Evolutionary conservation across 2,797 vertebrate species (phyloP).

Genomic region (Merluccius polli): DNA sequence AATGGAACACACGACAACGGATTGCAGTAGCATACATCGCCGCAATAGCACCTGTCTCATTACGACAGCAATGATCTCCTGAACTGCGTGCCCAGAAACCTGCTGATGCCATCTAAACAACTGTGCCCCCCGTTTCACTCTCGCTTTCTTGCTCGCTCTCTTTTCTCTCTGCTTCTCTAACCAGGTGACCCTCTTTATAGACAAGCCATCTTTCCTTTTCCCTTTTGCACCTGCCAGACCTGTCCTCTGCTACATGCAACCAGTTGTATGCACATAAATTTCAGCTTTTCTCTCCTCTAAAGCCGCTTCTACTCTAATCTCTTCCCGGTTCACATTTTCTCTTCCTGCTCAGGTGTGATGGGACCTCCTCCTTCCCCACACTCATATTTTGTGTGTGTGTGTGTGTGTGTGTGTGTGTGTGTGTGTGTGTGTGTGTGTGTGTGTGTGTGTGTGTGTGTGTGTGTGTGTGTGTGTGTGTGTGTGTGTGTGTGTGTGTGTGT

Average conservation of each 20-base stretch:
- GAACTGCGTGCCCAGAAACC: slow-evolving; percentile 36
- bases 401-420: slow-evolving; percentile 46
- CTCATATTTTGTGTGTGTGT: slow-evolving; percentile 42
- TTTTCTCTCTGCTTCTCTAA: slow-evolving; percentile 44
- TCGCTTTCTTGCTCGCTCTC: slow-evolving; percentile 52
- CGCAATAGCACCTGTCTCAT: slow-evolving; percentile 20
- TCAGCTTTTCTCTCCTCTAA: slow-evolving; percentile 60
- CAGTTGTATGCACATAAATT: slow-evolving; percentile 52
- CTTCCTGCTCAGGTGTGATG: slow-evolving; percentile 67
- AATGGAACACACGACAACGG: slow-evolving; percentile 25
- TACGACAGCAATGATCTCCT: slow-evolving; percentile 37
- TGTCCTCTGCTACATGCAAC: background rate
- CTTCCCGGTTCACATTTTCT: slow-evolving; percentile 51
- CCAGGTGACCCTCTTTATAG: slow-evolving; percentile 39
- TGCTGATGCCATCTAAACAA: slow-evolving; percentile 13
- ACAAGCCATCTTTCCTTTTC: slow-evolving; percentile 44
- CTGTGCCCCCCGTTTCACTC: slow-evolving; percentile 45
- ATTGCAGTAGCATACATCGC: slow-evolving; percentile 27
- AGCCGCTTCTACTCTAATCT: slow-evolving; percentile 46
- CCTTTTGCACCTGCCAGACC: slow-evolving; percentile 49
- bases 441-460: slow-evolving; percentile 48
- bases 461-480: slow-evolving; percentile 44
- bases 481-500: slow-evolving; percentile 45
- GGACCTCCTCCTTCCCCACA: slow-evolving; percentile 19
- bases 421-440: slow-evolving; percentile 37